phyloP scores from a whole-genome alignment of 2,888 invertebrate genomes.

The Anorthoa munda region DNA sequence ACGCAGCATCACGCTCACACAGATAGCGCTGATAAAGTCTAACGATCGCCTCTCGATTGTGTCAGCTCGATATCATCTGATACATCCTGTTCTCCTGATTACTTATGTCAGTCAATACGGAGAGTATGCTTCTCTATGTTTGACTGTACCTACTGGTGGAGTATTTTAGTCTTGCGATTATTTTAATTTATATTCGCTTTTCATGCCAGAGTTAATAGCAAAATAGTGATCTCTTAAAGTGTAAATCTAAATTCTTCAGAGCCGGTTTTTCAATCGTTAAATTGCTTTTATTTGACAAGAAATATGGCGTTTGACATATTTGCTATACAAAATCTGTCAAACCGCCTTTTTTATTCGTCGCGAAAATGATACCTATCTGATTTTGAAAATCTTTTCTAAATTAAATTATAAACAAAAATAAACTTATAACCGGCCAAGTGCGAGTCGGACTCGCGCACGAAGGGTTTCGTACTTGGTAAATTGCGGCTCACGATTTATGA shows the following conservation, averaged over 20 bases:
- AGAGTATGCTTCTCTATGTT: slow-evolving; percentile 22
- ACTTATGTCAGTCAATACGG: slow-evolving; percentile 57
- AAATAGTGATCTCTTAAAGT: neutral
- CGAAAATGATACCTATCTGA: neutral
- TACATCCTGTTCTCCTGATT: slow-evolving; percentile 59
- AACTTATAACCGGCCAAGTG: too few species aligned
- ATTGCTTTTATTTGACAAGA: neutral
- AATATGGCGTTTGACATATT: neutral
- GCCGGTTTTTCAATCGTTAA: neutral
- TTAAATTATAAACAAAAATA: neutral
- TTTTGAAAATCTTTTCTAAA: neutral
- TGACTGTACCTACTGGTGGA: neutral
- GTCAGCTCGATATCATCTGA: slow-evolving; percentile 62
- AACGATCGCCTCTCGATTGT: slow-evolving; percentile 65
- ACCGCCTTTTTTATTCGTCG: neutral
- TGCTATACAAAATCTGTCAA: neutral
- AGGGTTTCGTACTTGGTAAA: too few species aligned
- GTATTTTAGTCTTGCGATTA: neutral
- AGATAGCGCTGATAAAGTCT: slow-evolving; percentile 66
- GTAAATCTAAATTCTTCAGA: neutral
- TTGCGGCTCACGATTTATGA: too few species aligned
- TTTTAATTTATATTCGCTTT: neutral
- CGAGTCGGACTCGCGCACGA: too few species aligned
- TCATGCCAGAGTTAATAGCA: neutral
- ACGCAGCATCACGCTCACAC: slow-evolving; percentile 64